phyloP scores from a whole-genome alignment of 2,888 invertebrate species.

The Cephus pulcher region DNA sequence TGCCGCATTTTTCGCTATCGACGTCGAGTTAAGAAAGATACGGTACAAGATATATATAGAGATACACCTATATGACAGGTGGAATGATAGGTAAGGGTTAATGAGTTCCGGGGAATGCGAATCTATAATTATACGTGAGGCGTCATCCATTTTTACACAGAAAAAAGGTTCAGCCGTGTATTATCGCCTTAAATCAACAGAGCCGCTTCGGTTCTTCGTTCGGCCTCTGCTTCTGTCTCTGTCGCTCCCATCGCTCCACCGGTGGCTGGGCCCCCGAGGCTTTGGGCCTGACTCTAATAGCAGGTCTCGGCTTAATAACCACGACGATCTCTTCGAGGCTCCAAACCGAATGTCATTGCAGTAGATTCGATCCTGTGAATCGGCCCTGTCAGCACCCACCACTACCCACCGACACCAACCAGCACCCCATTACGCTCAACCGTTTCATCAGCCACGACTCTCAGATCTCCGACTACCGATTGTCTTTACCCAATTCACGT shows the following conservation, averaged over 20 bases:
- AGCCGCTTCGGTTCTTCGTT: slow-evolving; percentile 40
- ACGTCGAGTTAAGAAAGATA: too few species aligned
- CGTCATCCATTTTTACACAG: slow-evolving; percentile 47
- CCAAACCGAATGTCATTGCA: slow-evolving; percentile 63
- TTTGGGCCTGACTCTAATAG: slow-evolving; percentile 52
- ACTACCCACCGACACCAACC: slow-evolving; percentile 18
- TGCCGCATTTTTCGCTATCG: too few species aligned
- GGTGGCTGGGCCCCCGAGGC: background rate
- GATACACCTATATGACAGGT: background rate
- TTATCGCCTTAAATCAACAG: slow-evolving; percentile 64
- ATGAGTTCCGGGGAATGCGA: slow-evolving; percentile 54
- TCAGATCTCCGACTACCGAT: background rate
- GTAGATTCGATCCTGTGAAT: slow-evolving; percentile 58
- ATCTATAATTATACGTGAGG: slow-evolving; percentile 57
- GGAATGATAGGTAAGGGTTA: background rate
- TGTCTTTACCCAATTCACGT: background rate
- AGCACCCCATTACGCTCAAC: background rate
- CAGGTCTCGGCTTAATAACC: slow-evolving; percentile 62
- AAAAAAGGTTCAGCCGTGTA: slow-evolving; percentile 55
- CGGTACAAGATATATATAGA: background rate
- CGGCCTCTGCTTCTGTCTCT: slow-evolving; percentile 10
- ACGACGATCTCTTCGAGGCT: slow-evolving; percentile 41
- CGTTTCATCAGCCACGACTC: background rate
- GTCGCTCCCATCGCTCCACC: background rate
- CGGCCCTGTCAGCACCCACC: slow-evolving; percentile 36